Base-by-base conservation (phyloP, 2,888 invertebrate species). In the Euzetes globulus region DNA sequence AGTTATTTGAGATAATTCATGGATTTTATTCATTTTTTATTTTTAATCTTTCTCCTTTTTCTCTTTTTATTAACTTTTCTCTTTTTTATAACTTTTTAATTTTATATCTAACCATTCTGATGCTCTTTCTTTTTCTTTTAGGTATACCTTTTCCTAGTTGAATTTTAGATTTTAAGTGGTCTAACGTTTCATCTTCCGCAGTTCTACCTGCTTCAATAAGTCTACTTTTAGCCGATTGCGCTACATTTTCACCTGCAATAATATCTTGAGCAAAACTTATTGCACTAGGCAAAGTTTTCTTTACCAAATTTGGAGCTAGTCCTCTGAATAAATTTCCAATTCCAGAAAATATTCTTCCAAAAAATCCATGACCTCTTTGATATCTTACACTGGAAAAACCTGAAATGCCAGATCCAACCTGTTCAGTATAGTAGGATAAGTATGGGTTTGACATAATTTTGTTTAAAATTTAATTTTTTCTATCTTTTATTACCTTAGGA, bases 291-390 rank as follows among this genome's bases (percentile, higher is more conserved):
- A 52, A 19, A 15, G 52, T 5, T 19, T 11, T 52, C 22, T 52
- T n/a, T 52, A n/a, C 5, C 1, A 52, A 15, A 19, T 2, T 19
- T 7, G 52, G 52, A n/a, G 19, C 19, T 19, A 52, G 7, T 7
- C 11, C 19, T 19, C 22, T 52, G 22, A 52, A 7, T 7, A 52
- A 19, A 52, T 2, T 19, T 22, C 52, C 52, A 4, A 52, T 52
- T 19, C 52, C 19, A 22, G 52, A 52, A 7, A 52, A 52, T 19
- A 52, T 6, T 19, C 58, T 60, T 11, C 58, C 58, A 60, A 60
- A 60, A 60, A 60, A 60, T 1, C 58, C 58, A 27, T 60, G 58
- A 27, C 58, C 58, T 60, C 29, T 60, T 60, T 60, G 58, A 60
- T 60, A 60, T 17, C 58, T 17, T 13, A 27, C 29, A 29, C 58